Base-by-base conservation (phyloP, 2,888 invertebrate genomes). In the Leucania comma region DNA sequence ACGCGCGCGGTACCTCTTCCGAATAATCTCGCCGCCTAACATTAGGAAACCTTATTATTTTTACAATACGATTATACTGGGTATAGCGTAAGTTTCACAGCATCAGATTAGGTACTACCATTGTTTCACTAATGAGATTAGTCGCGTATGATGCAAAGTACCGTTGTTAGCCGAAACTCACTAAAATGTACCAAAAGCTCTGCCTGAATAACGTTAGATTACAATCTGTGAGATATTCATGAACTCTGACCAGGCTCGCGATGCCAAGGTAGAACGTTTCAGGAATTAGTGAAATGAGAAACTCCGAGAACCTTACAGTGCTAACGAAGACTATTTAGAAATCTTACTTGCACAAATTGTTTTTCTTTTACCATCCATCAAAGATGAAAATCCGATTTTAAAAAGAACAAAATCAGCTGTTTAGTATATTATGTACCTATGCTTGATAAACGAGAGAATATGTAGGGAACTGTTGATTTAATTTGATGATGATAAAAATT, bases 121-220 rank as follows among this genome's bases (percentile, higher is more conserved):
- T 92, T 92, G 92, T 93, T 87, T 86, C 87, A 83, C 86, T 91
- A 92, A 92, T 91, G 90, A 90, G 92, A 92, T 93, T 93, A 93
- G 83, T 88, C 89, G 89, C 88, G 90, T 90, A 90, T 90, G 91
- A 90, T 90, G 90, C 91, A 90, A 91, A 88, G 89, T 89, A 88
- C 86, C 82, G 83, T 81, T 82, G 83, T 87, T 87, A 82, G 86
- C 87, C 88, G 86, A 90, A 90, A 89, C 89, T 92, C 88, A 87
- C 91, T 90, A 92, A 92, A 92, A 92, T 91, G 89, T 88, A 89
- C 84, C 89, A 87, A 90, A 88, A 92, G 88, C 84, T 85, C 42
- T 50, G 42, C 85, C 84, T 88, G 87, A 88, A 90, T 88, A 89
- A 86, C 85, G 83, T 82, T 81, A 83, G 89, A 90, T 91, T 88